Percentiles rank a stretch among this genome's conserved stretches.
Conservation (phyloP, 2,888 invertebrate species). For the Chymomyza amoena region DNA sequence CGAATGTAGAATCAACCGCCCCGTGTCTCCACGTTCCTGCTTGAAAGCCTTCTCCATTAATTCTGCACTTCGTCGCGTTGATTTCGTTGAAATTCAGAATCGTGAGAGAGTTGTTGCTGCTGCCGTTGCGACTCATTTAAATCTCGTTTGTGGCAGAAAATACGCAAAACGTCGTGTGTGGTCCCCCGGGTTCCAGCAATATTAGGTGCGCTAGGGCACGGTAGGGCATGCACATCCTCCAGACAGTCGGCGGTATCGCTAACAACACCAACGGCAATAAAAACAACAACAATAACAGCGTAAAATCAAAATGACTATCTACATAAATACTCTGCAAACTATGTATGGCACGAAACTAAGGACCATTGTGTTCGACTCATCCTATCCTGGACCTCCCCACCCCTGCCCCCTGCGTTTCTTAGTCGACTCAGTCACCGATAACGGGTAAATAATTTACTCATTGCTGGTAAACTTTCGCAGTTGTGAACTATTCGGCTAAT, state of each 20-base stretch:
- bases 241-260: conserved; percentile 6
- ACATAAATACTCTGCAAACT: conserved; percentile 45
- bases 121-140: conserved; percentile 72
- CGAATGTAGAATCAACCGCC: conserved; percentile 10
- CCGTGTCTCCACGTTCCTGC: background rate
- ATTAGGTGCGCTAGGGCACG: conserved; percentile 25
- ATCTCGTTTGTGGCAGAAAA: conserved; percentile 66
- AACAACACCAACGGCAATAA: conserved; percentile 39
- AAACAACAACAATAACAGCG: conserved; percentile 24
- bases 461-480: conserved; percentile 34
- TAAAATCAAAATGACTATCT: conserved; percentile 59
- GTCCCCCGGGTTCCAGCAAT: conserved; percentile 49
- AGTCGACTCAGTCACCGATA: background rate
- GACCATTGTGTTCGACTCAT: conserved; percentile 48
- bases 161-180: conserved; percentile 60
- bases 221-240: conserved; percentile 18
- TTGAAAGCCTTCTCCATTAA: background rate
- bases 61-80: conserved; percentile 15
- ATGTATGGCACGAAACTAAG: background rate
- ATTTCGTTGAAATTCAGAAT: conserved; percentile 72
- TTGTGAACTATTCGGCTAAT: conserved; percentile 63
- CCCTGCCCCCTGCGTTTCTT: conserved; percentile 10
- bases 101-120: conserved; percentile 61
- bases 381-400: background rate
- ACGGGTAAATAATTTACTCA: background rate